phyloP scores from a whole-genome alignment of 2,797 vertebrate genomes.

The Hephaestus fuliginosus region DNA sequence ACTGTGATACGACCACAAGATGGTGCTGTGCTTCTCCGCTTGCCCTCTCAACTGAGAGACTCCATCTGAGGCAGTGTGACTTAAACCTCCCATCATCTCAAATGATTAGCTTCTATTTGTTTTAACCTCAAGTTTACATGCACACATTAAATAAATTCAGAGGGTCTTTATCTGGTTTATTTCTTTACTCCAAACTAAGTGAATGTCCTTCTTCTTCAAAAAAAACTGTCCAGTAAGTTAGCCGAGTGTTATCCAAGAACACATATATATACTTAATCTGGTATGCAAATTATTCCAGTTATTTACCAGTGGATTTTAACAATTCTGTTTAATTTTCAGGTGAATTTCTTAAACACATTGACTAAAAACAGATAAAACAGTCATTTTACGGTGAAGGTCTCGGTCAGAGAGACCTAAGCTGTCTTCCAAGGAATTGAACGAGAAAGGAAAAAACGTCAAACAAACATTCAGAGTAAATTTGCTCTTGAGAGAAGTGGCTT shows the following conservation, averaged over 20 bases:
- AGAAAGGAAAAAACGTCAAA: neutral
- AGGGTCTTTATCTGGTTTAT: neutral
- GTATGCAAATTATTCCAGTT: neutral
- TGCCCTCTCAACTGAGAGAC: neutral
- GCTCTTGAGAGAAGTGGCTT: neutral
- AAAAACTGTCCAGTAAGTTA: neutral
- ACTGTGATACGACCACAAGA: conserved; percentile 72
- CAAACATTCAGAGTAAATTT: neutral
- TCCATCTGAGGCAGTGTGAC: neutral
- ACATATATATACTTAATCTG: neutral
- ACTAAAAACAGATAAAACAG: neutral
- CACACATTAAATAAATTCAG: accelerated
- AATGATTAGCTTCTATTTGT: conserved; percentile 11
- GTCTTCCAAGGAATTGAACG: neutral
- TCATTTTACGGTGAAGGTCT: neutral
- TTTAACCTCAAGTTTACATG: neutral
- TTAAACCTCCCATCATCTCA: neutral
- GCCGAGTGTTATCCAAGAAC: accelerated
- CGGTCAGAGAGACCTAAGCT: neutral
- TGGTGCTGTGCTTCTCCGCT: conserved; percentile 73
- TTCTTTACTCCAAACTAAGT: neutral
- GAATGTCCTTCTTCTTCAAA: no score
- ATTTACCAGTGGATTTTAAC: neutral
- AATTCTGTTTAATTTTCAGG: neutral
- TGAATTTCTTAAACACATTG: neutral